Base-by-base conservation (phyloP, 1,140 invertebrate species). In the Lordiphosa clarofinis region DNA sequence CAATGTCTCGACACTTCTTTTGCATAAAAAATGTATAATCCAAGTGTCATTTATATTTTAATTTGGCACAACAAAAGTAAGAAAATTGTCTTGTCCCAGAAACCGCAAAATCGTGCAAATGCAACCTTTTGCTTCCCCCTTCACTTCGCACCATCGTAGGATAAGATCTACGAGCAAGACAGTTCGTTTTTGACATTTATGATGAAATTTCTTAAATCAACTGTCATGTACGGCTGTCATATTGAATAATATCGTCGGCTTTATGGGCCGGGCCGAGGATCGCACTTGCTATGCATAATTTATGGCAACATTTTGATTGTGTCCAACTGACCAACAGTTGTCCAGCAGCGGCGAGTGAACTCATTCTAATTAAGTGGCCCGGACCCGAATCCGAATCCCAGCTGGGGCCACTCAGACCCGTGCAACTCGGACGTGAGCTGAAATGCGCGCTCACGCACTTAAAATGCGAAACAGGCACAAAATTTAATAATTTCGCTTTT, bases 401-500 rank as follows among this genome's bases (percentile, higher is more conserved):
- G 35, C 15, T 19, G 40, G 44, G 50, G 24, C 40, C 24, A 4
- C 24, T 4, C 3, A 3, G 15, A 53, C 24, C 21, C 37, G 12
- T 33, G 9, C 15, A 21, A 11, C 31, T 11, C 24, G 24, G 24
- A 8, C 31, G 60, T 13, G 11, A 40, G 60, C 24, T 15, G 54
- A 82, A 82, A 68, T 82, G 58, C 59, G 61, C 42, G 55, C 44
- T 52, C 56, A 66, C 65, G 53, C 58, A 73, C 57, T 87, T 50
- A 78, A 87, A 82, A 87, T 82, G 61, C 82, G 48, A 69, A 52
- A 44, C 82, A 87, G 75, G 69, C 70, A 72, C 59, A 79, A 61
- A 68, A 78, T 82, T 81, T 87, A 82, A 87, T 87, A 87, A 87
- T 87, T 87, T 87, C 73, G 75, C 67, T 86, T 82, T 87, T 87